Conservation (phyloP, 2,113 vertebrate genomes). For the Dascyllus trimaculatus region DNA sequence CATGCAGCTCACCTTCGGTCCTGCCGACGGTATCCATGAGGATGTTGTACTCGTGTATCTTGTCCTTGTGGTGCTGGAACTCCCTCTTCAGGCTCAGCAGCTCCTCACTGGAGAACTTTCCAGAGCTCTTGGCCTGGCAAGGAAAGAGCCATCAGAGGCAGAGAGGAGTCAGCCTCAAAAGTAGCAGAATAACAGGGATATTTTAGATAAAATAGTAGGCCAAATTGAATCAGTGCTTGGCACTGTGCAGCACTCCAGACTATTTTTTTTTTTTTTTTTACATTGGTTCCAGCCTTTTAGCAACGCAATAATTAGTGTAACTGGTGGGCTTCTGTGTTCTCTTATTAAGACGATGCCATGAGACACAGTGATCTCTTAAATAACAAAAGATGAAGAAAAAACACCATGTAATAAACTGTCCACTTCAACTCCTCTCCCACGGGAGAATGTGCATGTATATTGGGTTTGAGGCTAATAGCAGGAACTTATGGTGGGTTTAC, state of each 20-base stretch:
- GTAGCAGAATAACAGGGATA: not conserved
- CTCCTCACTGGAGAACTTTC: slow-evolving; percentile 94
- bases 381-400: no score
- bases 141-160: not conserved
- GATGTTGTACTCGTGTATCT: slow-evolving; percentile 91
- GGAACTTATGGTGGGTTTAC: no score
- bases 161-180: not conserved
- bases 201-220: not conserved
- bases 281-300: no score
- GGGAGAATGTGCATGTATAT: no score
- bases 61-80: slow-evolving; percentile 94
- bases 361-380: no score
- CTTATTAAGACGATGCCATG: no score
- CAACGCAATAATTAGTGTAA: no score
- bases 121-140: slow-evolving; percentile 91
- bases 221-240: not conserved
- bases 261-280: no score
- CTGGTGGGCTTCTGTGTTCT: no score
- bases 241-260: not conserved
- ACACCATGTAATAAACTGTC: no score
- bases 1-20: slow-evolving; percentile 87
- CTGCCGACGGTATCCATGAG: slow-evolving; percentile 92
- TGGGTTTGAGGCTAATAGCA: no score
- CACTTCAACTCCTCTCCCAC: no score
- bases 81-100: slow-evolving; percentile 91